Percentiles rank a stretch among this genome's conserved stretches.
Conservation (phyloP, 1,140 invertebrate species). For the Lethocerus indicus region DNA sequence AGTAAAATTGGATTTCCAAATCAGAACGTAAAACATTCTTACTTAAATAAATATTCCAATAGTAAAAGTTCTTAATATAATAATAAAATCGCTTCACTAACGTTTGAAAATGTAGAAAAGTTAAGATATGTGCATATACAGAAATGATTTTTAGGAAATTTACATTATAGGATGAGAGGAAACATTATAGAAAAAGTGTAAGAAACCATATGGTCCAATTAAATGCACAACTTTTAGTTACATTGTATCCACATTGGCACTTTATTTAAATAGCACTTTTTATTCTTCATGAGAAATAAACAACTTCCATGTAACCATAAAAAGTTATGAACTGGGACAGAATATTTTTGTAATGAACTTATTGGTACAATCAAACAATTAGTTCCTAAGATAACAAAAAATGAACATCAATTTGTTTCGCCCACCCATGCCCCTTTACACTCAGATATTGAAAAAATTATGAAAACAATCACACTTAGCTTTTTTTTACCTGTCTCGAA, state of each 20-base stretch:
- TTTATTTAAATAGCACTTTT: slow-evolving; percentile 16
- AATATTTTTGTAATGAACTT: slow-evolving; percentile 8
- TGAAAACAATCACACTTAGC: slow-evolving; percentile 9
- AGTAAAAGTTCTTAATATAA: too few relatives aligned
- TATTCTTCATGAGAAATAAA: slow-evolving; percentile 13
- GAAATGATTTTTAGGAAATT: too few relatives aligned
- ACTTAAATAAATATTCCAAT: too few relatives aligned
- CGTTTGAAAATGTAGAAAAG: too few relatives aligned
- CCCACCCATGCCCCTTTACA: slow-evolving; percentile 12
- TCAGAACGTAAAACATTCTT: too few relatives aligned
- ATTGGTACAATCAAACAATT: slow-evolving; percentile 12
- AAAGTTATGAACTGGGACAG: slow-evolving; percentile 14
- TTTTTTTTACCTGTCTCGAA: slow-evolving; percentile 7
- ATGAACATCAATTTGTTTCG: slow-evolving; percentile 10
- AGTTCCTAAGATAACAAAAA: slow-evolving; percentile 5
- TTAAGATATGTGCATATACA: too few relatives aligned
- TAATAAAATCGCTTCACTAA: too few relatives aligned
- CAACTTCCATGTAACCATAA: slow-evolving; percentile 15
- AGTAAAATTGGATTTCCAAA: too few relatives aligned
- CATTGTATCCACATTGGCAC: slow-evolving; percentile 16
- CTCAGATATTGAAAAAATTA: slow-evolving; percentile 7
- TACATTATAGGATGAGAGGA: too few relatives aligned
- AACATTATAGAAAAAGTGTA: too few relatives aligned
- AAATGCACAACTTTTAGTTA: background rate
- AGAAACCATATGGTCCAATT: too few relatives aligned